Percentiles rank a stretch among this genome's conserved stretches.
Evolutionary conservation across 2,797 vertebrate species (phyloP).

Genomic region (Gallinago solitaria): DNA sequence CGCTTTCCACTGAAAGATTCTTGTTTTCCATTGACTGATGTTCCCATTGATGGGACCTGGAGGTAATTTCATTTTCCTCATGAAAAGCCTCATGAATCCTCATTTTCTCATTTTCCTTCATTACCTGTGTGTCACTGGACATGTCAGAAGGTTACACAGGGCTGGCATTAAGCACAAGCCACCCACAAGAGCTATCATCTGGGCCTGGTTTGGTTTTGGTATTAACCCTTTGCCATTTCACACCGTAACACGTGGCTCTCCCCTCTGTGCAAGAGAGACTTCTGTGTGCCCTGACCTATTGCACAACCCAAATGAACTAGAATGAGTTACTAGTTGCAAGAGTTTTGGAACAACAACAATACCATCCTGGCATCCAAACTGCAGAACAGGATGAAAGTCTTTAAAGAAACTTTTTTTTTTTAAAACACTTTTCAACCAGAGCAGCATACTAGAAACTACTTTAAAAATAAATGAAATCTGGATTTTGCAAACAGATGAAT

Average conservation of each 20-base stretch:
- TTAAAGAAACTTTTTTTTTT: not conserved
- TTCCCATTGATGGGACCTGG: not conserved
- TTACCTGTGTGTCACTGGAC: not conserved
- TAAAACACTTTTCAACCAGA: not conserved
- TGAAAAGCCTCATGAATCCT: no score
- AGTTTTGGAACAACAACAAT: not conserved
- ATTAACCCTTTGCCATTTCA: not conserved
- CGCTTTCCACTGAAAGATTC: not conserved
- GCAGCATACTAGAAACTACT: not conserved
- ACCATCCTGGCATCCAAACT: not conserved
- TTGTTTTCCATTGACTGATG: not conserved
- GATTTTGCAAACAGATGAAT: not conserved
- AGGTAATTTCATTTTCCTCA: not conserved
- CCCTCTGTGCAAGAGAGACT: not conserved
- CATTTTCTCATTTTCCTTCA: not conserved
- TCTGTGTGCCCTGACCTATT: accelerated
- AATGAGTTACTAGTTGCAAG: not conserved
- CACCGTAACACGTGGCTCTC: accelerated
- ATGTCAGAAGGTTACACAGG: not conserved
- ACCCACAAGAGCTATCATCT: not conserved
- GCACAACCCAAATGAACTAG: not conserved
- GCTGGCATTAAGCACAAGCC: not conserved
- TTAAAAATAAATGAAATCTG: not conserved
- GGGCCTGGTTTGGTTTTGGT: accelerated
- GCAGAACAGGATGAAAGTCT: not conserved